Conservation (phyloP, 2,888 invertebrate genomes). For the Drepanosiphum platanoidis region DNA sequence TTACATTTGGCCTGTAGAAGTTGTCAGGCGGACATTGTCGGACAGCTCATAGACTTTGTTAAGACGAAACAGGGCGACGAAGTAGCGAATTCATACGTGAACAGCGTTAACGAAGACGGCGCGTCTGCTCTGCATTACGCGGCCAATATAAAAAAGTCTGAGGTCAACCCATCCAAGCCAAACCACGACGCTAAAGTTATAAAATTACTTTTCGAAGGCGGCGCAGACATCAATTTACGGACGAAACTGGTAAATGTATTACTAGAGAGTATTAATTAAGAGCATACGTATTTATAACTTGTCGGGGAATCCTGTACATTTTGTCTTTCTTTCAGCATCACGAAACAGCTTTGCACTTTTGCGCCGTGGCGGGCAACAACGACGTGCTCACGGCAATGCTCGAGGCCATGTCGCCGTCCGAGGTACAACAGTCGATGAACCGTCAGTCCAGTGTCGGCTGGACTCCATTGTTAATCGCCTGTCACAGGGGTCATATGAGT, state of each 20-base stretch:
- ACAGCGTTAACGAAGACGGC: conserved; percentile 88
- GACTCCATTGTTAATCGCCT: conserved; percentile 96
- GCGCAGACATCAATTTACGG: conserved; percentile 86
- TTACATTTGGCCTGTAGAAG: conserved; percentile 92
- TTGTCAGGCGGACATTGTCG: conserved; percentile 85
- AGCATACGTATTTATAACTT: too few species aligned
- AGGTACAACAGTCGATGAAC: conserved; percentile 93
- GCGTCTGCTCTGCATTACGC: conserved; percentile 95
- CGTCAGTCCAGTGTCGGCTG: conserved; percentile 93
- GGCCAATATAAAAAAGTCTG: conserved; percentile 86
- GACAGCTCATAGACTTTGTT: conserved; percentile 85
- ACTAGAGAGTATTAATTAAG: too few species aligned
- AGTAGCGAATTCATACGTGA: conserved; percentile 85
- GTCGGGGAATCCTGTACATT: too few species aligned
- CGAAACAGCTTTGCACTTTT: conserved; percentile 96
- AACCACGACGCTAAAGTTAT: conserved; percentile 84
- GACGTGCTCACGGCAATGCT: conserved; percentile 95
- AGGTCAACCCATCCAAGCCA: conserved; percentile 71
- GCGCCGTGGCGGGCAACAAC: conserved; percentile 94
- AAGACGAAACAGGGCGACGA: conserved; percentile 80
- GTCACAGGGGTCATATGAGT: conserved; percentile 94
- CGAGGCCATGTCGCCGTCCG: conserved; percentile 85
- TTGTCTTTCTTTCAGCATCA: conserved; percentile 71
- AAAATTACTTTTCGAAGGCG: conserved; percentile 86
- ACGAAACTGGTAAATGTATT: conserved; percentile 76